Conservation (phyloP, 2,888 invertebrate genomes). For the Acleris emargana region DNA sequence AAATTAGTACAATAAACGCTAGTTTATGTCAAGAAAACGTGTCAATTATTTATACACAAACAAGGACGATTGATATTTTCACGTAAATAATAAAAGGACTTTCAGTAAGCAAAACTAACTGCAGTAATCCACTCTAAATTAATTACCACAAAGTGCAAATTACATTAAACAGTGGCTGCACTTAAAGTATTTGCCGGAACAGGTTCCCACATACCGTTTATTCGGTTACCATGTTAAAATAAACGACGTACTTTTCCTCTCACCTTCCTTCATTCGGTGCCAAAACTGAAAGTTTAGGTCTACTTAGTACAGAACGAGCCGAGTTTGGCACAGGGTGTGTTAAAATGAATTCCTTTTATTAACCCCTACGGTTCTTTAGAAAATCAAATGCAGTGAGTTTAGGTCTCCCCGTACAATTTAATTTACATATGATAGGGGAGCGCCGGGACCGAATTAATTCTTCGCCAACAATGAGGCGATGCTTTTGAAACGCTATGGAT, state of each 20-base stretch:
- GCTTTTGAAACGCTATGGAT: slow-evolving; percentile 46
- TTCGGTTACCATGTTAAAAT: not conserved
- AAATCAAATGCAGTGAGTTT: slow-evolving; percentile 31
- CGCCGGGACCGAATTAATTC: slow-evolving; percentile 60
- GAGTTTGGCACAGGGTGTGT: not conserved
- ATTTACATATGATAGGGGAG: slow-evolving; percentile 65
- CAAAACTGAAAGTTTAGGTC: too few species aligned
- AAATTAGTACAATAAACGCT: too few species aligned
- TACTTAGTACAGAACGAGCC: too few species aligned
- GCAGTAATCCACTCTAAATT: too few species aligned
- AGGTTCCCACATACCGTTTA: not conserved
- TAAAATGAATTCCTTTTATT: slow-evolving; percentile 29
- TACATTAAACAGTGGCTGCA: too few species aligned
- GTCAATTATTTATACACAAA: too few species aligned
- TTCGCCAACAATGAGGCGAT: slow-evolving; percentile 52
- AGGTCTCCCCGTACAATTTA: slow-evolving; percentile 52
- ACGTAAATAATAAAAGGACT: too few species aligned
- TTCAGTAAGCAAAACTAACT: too few species aligned
- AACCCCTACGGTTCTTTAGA: slow-evolving; percentile 17
- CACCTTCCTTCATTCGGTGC: not conserved
- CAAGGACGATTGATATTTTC: too few species aligned
- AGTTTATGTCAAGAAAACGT: too few species aligned
- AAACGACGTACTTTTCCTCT: not conserved
- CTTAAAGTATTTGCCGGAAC: too few species aligned
- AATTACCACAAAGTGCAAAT: too few species aligned